These are phyloP conservation scores for Rachycentron canadum DNA, from an alignment of 2,797 vertebrate species.

Conservation along the genomic window DNA sequence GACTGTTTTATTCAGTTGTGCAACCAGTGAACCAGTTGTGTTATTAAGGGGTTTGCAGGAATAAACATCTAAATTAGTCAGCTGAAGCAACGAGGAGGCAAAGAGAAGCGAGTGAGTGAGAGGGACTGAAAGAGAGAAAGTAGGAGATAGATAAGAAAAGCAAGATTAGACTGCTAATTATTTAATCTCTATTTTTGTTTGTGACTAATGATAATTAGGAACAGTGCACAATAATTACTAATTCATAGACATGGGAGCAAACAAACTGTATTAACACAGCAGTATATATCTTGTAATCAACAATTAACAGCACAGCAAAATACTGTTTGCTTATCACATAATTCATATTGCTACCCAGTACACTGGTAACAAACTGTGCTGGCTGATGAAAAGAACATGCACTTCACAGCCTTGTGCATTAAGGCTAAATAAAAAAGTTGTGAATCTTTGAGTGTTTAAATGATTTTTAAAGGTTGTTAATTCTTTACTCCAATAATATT, in stretches of 20 bases:
- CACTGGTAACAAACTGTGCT: conserved; percentile 50
- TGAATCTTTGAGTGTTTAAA: conserved; percentile 34
- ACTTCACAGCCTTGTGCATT: conserved; percentile 32
- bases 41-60: conserved; percentile 33
- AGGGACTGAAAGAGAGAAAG: conserved; percentile 31
- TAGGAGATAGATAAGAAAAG: conserved; percentile 47
- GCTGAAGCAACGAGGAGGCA: conserved; percentile 32
- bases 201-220: conserved; percentile 77
- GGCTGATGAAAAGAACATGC: conserved; percentile 55
- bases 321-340: conserved; percentile 74
- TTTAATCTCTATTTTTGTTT: conserved; percentile 76
- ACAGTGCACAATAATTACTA: conserved; percentile 71
- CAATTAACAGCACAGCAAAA: conserved; percentile 77
- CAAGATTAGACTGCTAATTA: conserved; percentile 68
- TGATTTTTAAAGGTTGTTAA: conserved; percentile 63
- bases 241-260: conserved; percentile 72
- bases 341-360: conserved; percentile 57
- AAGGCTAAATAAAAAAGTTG: conserved; percentile 64
- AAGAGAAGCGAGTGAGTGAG: conserved; percentile 28
- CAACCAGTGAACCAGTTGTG: conserved; percentile 31
- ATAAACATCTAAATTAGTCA: conserved; percentile 55
- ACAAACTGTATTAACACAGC: conserved; percentile 73
- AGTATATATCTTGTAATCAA: conserved; percentile 79
- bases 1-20: conserved; percentile 39
- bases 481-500: conserved; percentile 60